These are phyloP conservation scores for Holacanthus passer DNA, from an alignment of 2,113 vertebrate genomes.

Conservation along the genomic window DNA sequence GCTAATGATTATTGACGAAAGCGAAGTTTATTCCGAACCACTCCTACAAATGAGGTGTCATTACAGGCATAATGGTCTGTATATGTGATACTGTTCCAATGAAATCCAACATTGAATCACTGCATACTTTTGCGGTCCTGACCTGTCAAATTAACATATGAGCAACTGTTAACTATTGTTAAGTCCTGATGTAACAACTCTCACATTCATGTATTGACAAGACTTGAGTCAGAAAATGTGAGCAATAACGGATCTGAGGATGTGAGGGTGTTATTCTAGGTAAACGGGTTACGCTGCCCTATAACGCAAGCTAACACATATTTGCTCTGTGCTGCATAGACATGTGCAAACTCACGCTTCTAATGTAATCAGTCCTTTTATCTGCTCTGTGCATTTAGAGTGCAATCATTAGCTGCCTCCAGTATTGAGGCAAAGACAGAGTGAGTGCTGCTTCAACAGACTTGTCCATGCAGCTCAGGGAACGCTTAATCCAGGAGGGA, in stretches of 20 bases:
- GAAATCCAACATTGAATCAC: conserved; percentile 12
- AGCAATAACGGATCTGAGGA: neutral
- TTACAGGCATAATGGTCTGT: neutral
- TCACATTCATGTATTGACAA: conserved; percentile 6
- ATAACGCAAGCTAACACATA: neutral
- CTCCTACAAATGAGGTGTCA: neutral
- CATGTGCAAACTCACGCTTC: neutral
- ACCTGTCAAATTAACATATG: neutral
- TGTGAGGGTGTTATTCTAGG: neutral
- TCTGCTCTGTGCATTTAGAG: neutral
- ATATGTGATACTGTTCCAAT: conserved; percentile 16
- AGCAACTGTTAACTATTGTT: neutral
- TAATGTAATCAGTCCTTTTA: neutral
- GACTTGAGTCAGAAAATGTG: neutral
- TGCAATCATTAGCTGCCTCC: conserved; percentile 4
- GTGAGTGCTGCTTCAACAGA: neutral
- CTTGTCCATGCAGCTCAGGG: conserved; percentile 39
- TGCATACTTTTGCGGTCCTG: neutral
- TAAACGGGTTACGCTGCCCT: neutral
- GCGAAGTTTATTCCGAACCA: neutral
- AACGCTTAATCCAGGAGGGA: neutral
- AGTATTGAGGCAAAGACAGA: neutral
- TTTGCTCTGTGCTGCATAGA: neutral
- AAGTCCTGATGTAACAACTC: neutral
- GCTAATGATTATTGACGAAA: neutral